Percentiles rank a stretch among this genome's conserved stretches.
These are phyloP conservation scores for Orthonevra nobilis DNA, from an alignment of 2,888 invertebrate species.

Conservation along the genomic window DNA sequence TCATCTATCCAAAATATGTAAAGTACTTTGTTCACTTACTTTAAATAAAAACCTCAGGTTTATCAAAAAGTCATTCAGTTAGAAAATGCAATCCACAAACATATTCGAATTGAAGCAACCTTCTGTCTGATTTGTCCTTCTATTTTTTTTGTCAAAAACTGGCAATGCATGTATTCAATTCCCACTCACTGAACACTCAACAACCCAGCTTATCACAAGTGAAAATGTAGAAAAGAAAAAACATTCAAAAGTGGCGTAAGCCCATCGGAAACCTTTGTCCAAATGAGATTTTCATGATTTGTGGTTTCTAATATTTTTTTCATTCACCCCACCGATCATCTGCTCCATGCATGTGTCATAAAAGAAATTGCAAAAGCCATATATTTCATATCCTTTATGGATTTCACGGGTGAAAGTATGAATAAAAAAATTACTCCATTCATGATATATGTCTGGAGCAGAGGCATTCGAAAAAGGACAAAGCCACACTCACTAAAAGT, in stretches of 20 bases:
- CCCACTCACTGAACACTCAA: neutral
- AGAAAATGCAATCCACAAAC: too few species aligned
- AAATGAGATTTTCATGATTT: conserved; percentile 70
- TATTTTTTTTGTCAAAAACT: too few species aligned
- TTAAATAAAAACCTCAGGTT: too few species aligned
- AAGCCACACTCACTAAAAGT: conserved; percentile 71
- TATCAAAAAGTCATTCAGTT: too few species aligned
- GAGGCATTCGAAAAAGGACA: conserved; percentile 54
- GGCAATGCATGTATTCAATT: too few species aligned
- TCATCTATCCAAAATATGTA: too few species aligned
- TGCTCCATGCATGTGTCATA: conserved; percentile 49
- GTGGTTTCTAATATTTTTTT: conserved; percentile 70
- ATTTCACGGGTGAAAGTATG: conserved; percentile 65
- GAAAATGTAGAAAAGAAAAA: neutral
- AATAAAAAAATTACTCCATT: conserved; percentile 58
- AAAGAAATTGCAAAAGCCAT: conserved; percentile 59
- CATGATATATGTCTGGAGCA: too few species aligned
- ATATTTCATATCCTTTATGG: conserved; percentile 63
- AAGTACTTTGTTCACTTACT: too few species aligned
- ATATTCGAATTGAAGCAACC: too few species aligned
- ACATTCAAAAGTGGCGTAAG: conserved; percentile 39
- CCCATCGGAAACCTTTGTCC: conserved; percentile 20
- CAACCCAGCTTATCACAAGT: conserved; percentile 18
- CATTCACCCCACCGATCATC: conserved; percentile 50
- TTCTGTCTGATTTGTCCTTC: too few species aligned